Conservation (phyloP, 2,888 invertebrate species). For the Pharmacophagus antenor region DNA sequence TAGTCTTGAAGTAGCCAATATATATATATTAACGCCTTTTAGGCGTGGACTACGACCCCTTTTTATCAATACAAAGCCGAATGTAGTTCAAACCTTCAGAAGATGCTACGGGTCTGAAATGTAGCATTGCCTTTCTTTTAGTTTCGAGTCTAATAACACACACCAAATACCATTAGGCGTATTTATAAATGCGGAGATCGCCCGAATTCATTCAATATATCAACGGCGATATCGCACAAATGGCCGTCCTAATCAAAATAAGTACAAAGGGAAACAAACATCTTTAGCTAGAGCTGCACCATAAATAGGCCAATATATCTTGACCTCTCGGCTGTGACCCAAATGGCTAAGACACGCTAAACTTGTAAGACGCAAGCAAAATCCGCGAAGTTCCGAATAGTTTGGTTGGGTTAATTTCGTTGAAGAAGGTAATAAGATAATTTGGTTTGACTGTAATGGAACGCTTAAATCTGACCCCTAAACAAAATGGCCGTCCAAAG, state of each 20-base stretch:
- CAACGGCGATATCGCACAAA: not conserved
- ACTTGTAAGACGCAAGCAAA: constrained; percentile 25
- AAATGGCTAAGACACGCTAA: constrained; percentile 28
- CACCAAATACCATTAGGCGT: no score
- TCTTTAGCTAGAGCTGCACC: constrained; percentile 12
- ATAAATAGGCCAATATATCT: constrained; percentile 24
- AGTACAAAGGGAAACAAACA: constrained; percentile 21
- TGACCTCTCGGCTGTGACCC: constrained; percentile 30
- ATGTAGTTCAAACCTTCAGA: no score
- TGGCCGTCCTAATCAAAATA: constrained; percentile 13
- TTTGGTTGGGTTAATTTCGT: constrained; percentile 40
- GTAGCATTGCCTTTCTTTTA: no score
- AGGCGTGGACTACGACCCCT: no score
- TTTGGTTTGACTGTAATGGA: constrained; percentile 52
- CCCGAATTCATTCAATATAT: not conserved
- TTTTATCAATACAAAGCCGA: no score
- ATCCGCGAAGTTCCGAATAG: constrained; percentile 35
- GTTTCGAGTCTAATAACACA: no score
- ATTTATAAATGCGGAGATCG: no score
- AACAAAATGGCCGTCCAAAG: constrained; percentile 42
- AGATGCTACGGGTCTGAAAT: no score
- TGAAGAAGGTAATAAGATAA: constrained; percentile 55
- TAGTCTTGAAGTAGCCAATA: no score
- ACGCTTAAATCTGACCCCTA: constrained; percentile 47
- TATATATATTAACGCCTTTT: no score